Evolutionary conservation across 2,888 invertebrate genomes (phyloP).

Genomic region (Pterostichus niger): DNA sequence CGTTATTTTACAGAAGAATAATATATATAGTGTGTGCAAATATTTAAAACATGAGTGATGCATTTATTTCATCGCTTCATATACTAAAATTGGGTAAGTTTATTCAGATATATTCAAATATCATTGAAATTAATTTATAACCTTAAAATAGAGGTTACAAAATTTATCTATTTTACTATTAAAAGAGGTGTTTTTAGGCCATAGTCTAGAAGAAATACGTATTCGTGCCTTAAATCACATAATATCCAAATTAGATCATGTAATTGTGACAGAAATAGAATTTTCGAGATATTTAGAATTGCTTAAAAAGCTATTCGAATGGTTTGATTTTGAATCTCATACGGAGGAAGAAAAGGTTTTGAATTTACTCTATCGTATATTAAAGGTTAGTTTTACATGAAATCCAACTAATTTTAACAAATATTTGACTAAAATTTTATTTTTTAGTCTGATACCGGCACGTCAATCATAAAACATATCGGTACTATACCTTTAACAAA

Average conservation of each 20-base stretch:
- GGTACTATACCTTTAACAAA: conserved; percentile 76
- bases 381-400: conserved; percentile 78
- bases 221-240: conserved; percentile 75
- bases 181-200: conserved; percentile 71
- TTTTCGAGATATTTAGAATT: conserved; percentile 81
- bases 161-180: not conserved
- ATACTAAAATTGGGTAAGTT: conserved; percentile 74
- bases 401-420: conserved; percentile 42
- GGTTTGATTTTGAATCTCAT: conserved; percentile 81
- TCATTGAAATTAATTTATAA: not conserved
- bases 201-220: conserved; percentile 76
- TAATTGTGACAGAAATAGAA: conserved; percentile 82
- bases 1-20: conserved; percentile 55
- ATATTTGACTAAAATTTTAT: conserved; percentile 26
- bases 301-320: conserved; percentile 80
- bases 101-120: not conserved
- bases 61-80: conserved; percentile 72
- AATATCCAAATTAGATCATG: conserved; percentile 82
- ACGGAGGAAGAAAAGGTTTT: conserved; percentile 81
- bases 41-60: conserved; percentile 69
- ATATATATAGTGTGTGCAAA: not conserved
- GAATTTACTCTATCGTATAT: conserved; percentile 79
- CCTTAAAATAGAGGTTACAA: conserved; percentile 11
- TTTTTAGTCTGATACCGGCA: conserved; percentile 80
- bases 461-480: conserved; percentile 78